Conservation (phyloP, 2,113 vertebrate genomes). For the Nothocercus nigrocapillus region DNA sequence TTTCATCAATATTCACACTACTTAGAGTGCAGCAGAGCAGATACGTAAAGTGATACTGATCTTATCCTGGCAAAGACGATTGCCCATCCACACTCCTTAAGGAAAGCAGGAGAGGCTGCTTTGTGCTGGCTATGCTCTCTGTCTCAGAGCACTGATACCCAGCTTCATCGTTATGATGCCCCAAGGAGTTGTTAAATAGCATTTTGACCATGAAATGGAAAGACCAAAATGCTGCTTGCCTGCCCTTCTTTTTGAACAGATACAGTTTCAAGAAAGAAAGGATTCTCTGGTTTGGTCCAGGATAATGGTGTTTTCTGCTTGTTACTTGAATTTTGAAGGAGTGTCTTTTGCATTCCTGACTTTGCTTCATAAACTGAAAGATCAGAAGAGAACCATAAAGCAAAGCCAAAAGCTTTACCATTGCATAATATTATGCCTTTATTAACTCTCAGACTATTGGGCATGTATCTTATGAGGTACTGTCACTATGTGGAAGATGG, state of each 20-base stretch:
- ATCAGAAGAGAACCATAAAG: neutral
- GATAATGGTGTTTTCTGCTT: neutral
- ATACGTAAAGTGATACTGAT: neutral
- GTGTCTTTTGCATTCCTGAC: neutral
- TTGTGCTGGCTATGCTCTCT: neutral
- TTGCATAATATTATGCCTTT: neutral
- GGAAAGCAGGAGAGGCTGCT: neutral
- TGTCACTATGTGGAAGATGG: neutral
- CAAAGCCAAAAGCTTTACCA: neutral
- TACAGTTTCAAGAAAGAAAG: neutral
- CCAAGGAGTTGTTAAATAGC: neutral
- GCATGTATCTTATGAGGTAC: neutral
- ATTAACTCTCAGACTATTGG: neutral
- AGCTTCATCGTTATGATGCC: neutral
- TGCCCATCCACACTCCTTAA: no score
- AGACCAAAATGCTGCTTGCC: neutral
- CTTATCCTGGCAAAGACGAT: neutral
- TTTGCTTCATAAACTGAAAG: neutral
- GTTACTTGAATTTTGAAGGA: neutral
- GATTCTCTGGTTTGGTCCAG: neutral
- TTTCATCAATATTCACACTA: conserved; percentile 55
- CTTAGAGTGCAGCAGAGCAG: conserved; percentile 26
- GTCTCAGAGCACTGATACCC: neutral
- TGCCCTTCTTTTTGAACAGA: neutral
- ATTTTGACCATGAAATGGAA: neutral